These are phyloP conservation scores for Pachliopta kotzebuea DNA, from an alignment of 2,888 invertebrate species.

Conservation along the genomic window DNA sequence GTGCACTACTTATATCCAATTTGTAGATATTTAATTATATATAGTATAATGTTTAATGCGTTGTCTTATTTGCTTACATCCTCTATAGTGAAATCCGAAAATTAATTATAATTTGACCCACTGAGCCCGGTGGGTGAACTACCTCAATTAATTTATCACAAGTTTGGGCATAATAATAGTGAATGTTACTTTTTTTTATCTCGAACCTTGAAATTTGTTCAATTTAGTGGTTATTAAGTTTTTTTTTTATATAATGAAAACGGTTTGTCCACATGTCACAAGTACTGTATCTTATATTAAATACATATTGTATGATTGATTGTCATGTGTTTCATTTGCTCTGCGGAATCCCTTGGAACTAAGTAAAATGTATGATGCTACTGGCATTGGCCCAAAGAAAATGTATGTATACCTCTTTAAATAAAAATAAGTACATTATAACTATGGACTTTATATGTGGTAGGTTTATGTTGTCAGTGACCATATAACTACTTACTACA, in stretches of 20 bases:
- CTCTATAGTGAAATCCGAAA: constrained; percentile 64
- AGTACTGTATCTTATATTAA: constrained; percentile 80
- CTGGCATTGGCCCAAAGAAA: no score
- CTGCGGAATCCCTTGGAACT: no score
- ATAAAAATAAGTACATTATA: no score
- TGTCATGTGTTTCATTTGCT: constrained; percentile 60
- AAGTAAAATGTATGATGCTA: no score
- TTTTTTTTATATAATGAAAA: constrained; percentile 49
- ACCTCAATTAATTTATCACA: constrained; percentile 81
- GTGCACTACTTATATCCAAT: constrained; percentile 76
- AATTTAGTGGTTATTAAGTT: constrained; percentile 68
- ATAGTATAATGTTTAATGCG: constrained; percentile 78
- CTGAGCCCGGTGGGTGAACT: constrained; percentile 64
- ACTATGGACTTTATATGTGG: no score
- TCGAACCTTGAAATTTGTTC: constrained; percentile 66
- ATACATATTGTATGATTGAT: constrained; percentile 81
- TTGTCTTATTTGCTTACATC: constrained; percentile 75
- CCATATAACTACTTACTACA: no score
- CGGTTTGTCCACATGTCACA: constrained; percentile 79
- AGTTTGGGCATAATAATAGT: constrained; percentile 77
- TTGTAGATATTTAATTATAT: constrained; percentile 81
- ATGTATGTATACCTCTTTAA: no score
- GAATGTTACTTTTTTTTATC: constrained; percentile 63
- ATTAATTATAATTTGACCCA: constrained; percentile 72
- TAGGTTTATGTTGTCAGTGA: no score